A percentile compares a stretch with the other conserved stretches of the same genome.
These are phyloP conservation scores for Aplodontia rufa DNA, from an alignment of 2,113 vertebrate genomes.

Conservation along the genomic window DNA sequence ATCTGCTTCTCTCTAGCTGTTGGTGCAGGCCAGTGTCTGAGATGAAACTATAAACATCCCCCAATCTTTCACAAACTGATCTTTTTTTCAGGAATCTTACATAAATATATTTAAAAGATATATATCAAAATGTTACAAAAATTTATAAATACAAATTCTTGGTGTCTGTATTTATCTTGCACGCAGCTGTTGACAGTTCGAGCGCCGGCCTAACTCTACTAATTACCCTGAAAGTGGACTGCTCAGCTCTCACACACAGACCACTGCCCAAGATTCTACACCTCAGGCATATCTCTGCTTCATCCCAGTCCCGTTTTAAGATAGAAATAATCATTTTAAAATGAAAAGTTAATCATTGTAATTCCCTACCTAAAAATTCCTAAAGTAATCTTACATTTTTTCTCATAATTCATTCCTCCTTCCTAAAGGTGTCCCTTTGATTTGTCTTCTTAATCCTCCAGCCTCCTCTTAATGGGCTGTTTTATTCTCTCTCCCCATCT, in stretches of 20 bases:
- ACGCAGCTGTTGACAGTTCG: not conserved
- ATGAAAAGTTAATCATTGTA: not conserved
- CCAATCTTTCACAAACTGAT: not conserved
- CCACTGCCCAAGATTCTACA: not conserved
- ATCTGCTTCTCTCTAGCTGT: not conserved
- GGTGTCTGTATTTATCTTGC: not conserved
- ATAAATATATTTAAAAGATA: not conserved
- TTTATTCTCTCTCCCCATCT: not conserved
- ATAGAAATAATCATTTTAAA: not conserved
- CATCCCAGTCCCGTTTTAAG: not conserved
- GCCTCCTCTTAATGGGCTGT: not conserved
- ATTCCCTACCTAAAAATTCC: not conserved
- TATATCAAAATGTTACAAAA: not conserved
- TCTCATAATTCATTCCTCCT: not conserved
- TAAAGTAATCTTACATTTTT: not conserved
- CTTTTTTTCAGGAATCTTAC: not conserved
- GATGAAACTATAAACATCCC: not conserved
- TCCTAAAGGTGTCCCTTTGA: not conserved
- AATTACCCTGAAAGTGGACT: fast-evolving
- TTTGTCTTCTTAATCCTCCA: not conserved
- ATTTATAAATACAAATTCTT: too few relatives aligned
- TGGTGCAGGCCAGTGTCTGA: not conserved
- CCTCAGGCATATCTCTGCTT: not conserved
- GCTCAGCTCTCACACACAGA: not conserved
- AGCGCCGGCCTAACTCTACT: too few relatives aligned